Evolutionary conservation across 2,888 invertebrate species (phyloP), one percentile per base, ranked within the genome.

Genomic region (Thymelicus lineola): DNA sequence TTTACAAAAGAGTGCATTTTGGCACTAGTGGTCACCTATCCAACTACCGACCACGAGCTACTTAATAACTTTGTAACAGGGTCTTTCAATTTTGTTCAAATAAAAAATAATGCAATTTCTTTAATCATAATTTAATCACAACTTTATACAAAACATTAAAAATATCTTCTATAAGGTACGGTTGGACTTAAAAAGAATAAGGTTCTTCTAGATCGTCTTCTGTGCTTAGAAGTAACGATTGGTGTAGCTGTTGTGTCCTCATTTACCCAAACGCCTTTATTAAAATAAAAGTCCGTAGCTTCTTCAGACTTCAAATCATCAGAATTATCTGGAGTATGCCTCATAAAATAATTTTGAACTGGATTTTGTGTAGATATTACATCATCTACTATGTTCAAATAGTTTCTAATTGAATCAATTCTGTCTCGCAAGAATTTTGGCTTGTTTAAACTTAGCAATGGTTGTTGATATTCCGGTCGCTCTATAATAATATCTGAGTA

Each of bases 131-230:
- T 67, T 67, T 66, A 66, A 36, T 66, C 12, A 15, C 45, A 36
- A 38, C 10, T 7, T 57, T 53, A 66, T 71, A 72, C 66, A 73
- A 63, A 76, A 68, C 58, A 35, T 82, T 85, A 87, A 81, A 86
- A 85, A 78, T 87, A 90, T 72, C 79, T 77, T 71, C 86, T 85
- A 68, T 87, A 87, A 1, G 88, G 83, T 68, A 81, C 81, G 35
- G 91, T 91, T 0, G 92, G 92, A 71, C 91, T 92, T 69, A 88
- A 79, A 75, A 90, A 93, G 77, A 90, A 91, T 71, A 92, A 82
- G 0, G 91, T 91, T 73, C 82, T 82, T 59, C 84, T 78, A 42
- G 78, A 75, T 68, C 84, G 78, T 64, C 69, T 79, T 0, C 80
- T 80, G 12, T 70, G 77, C 53, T 66, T 73, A 15, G 20, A 35